Conservation (phyloP, 2,113 vertebrate genomes). For the Rattus norvegicus region DNA sequence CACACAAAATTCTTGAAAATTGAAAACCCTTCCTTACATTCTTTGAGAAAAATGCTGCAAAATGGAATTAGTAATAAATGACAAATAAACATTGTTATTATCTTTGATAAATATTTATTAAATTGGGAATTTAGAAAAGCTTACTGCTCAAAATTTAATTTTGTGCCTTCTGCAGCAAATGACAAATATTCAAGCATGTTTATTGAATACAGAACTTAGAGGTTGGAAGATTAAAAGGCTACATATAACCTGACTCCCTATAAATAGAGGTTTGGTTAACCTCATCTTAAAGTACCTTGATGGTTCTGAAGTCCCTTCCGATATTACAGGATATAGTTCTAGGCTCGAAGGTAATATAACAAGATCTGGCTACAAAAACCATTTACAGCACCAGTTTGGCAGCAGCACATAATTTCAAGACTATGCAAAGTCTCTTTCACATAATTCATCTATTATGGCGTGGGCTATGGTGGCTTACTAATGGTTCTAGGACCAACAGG, state of each 20-base stretch:
- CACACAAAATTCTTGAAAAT: not conserved
- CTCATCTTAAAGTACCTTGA: constrained; percentile 63
- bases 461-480: not conserved
- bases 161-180: not conserved
- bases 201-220: not conserved
- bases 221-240: not conserved
- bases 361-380: not conserved
- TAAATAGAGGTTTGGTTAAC: constrained; percentile 48
- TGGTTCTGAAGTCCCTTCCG: constrained; percentile 29
- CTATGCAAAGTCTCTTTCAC: not conserved
- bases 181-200: not conserved
- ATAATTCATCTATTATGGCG: not conserved
- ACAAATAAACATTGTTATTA: not conserved
- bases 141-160: not conserved
- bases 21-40: not conserved
- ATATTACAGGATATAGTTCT: constrained; percentile 26
- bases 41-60: not conserved
- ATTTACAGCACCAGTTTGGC: not conserved
- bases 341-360: not conserved
- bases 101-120: not conserved
- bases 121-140: not conserved
- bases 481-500: not conserved
- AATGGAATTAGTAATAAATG: not conserved
- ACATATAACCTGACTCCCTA: constrained; percentile 19
- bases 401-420: not conserved